Percentiles rank a stretch among this genome's conserved stretches.
phyloP scores from a whole-genome alignment of 2,113 vertebrate species.

The Psilopogon haemacephalus region DNA sequence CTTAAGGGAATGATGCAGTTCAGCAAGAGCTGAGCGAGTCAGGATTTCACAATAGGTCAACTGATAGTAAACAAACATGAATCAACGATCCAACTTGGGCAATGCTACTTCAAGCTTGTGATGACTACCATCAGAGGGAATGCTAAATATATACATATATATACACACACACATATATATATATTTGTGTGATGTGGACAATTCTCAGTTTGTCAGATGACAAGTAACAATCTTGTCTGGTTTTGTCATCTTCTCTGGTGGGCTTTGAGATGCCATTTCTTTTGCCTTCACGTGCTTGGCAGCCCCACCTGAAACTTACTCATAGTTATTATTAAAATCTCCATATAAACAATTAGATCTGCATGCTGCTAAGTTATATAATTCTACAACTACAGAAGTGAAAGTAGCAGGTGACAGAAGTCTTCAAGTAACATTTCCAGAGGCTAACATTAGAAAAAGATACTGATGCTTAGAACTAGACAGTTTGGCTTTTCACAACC shows the following conservation, averaged over 20 bases:
- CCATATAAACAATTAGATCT: neutral
- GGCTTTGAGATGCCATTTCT: neutral
- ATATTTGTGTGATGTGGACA: neutral
- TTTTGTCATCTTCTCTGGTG: neutral
- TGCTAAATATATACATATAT: neutral
- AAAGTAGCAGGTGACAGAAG: conserved; percentile 32
- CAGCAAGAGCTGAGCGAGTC: neutral
- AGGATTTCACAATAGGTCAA: conserved; percentile 40
- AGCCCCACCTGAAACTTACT: neutral
- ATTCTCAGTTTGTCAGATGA: neutral
- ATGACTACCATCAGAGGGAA: neutral
- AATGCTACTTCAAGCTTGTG: neutral
- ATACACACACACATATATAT: neutral
- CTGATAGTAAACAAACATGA: conserved; percentile 30
- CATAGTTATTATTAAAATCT: neutral
- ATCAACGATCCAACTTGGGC: neutral
- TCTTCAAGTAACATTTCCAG: neutral
- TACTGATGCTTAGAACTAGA: neutral
- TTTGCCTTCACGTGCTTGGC: neutral
- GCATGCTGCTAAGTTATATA: neutral
- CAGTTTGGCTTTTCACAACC: neutral
- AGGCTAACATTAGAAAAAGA: neutral
- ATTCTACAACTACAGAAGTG: neutral
- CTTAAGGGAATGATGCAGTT: neutral
- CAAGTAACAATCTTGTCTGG: neutral